Base-by-base conservation (phyloP, 2,113 vertebrate species). In the Camarhynchus parvulus region DNA sequence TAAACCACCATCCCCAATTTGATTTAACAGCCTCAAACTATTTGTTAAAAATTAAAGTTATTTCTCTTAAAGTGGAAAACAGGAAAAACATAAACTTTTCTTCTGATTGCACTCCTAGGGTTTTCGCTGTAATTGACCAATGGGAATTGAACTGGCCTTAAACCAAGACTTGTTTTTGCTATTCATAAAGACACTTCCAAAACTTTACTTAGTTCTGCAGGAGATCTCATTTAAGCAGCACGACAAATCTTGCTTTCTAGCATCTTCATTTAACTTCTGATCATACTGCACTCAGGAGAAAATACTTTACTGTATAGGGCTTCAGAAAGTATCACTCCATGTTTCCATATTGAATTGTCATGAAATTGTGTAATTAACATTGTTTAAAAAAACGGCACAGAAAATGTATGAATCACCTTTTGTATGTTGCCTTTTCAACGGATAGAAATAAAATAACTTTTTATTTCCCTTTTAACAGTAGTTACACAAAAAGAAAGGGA, bases 401-500 rank as follows among this genome's bases (percentile, higher is more conserved):
- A 78, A 68, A 52, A 62, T 12, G 53, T 10, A 20, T 31, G 8
- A 42, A 37, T 78, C 13, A 28, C 15, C 23, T 87, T 83, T 68
- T 87, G 15, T 21, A 44, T 50, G 37, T 47, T 77, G 53, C 9
- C 49, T 73, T 52, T 63, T 63, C 24, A 69, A 28, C 15, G 56
- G 30, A 30, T 11, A 74, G 68, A 63, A 77, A 75, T 67, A 56
- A 79, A 62, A 35, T 23, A 53, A 5, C 6, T 11, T 73, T 96
- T 87, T 74, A 20, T 89, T 59, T 90, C 15, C 68, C 50, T 83
- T 94, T 90, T 92, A 84, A 81, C 92, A 98, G 98, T 93, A 76
- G 95, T 98, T 95, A 98, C 97, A 66, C 92, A 95, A 89, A 96
- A 95, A 82, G 98, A 98, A 91, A 98, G 97, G 76, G 97, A 96